A percentile compares a stretch with the other conserved stretches of the same genome.
These are phyloP conservation scores for Tachyglossus aculeatus DNA, from an alignment of 2,797 vertebrate species.

Conservation along the genomic window DNA sequence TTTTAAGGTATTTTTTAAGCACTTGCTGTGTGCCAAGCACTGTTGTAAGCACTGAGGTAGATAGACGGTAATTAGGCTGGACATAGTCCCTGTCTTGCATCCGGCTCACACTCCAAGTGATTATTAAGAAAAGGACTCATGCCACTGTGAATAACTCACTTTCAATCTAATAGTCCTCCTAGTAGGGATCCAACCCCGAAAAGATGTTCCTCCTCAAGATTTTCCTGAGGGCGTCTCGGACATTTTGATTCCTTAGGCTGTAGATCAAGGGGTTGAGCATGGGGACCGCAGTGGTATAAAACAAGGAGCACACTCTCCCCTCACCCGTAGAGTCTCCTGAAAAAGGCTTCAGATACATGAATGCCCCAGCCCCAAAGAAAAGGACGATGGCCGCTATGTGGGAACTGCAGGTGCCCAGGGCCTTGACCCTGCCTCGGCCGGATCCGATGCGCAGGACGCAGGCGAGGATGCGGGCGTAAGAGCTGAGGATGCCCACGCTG, in stretches of 20 bases:
- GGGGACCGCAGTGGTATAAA: slow-evolving; percentile 40
- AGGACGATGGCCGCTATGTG: slow-evolving; percentile 39
- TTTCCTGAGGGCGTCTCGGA: slow-evolving; percentile 36
- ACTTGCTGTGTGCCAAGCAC: no score
- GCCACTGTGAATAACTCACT: no score
- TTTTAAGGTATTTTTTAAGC: no score
- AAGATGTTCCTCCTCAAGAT: slow-evolving; percentile 10
- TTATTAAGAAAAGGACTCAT: no score
- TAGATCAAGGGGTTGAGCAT: slow-evolving; percentile 49
- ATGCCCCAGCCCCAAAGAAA: slow-evolving; percentile 24
- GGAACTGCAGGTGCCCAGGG: slow-evolving; percentile 49
- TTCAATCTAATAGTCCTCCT: no score
- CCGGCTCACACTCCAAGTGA: no score
- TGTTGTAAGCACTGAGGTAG: no score
- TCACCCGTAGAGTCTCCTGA: not conserved
- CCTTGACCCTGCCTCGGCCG: slow-evolving; percentile 22
- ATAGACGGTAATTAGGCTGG: no score
- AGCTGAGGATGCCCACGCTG: slow-evolving; percentile 18
- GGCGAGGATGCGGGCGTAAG: slow-evolving; percentile 38
- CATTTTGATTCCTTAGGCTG: slow-evolving; percentile 49
- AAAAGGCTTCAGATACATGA: not conserved
- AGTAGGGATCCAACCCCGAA: not conserved
- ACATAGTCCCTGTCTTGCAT: no score
- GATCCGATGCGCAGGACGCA: slow-evolving; percentile 28
- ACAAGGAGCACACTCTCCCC: slow-evolving; percentile 15